phyloP scores from a whole-genome alignment of 2,113 vertebrate species.

The Leucosticte australis region DNA sequence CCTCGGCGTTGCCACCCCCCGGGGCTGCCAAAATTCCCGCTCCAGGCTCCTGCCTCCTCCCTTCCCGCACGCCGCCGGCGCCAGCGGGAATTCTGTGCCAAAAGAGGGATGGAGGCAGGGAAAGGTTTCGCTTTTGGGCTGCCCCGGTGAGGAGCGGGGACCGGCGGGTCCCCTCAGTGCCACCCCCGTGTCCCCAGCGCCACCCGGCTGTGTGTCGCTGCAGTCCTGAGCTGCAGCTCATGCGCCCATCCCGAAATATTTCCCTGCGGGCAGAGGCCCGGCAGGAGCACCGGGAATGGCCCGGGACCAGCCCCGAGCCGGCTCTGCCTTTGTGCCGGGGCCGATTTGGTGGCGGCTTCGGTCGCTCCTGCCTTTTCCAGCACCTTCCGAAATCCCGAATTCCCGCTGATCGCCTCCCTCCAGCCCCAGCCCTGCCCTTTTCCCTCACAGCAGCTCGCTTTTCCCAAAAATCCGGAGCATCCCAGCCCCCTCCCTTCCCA shows the following conservation, averaged over 20 bases:
- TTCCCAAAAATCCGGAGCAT: background rate
- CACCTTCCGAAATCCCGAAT: background rate
- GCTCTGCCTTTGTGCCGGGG: background rate
- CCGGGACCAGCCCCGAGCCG: background rate
- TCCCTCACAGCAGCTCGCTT: background rate
- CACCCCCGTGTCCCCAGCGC: background rate
- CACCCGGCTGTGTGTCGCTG: rapidly evolving
- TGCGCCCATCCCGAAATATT: too few species aligned
- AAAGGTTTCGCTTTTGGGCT: background rate
- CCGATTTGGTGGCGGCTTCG: background rate
- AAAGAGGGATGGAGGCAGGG: background rate
- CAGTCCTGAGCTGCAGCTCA: rapidly evolving
- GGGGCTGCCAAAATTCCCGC: background rate
- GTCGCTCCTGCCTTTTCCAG: background rate
- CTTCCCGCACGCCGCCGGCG: background rate
- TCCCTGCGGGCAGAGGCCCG: background rate
- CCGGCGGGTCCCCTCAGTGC: rapidly evolving
- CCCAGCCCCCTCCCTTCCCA: rapidly evolving
- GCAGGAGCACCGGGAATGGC: background rate
- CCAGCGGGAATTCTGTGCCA: background rate
- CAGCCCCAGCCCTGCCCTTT: background rate
- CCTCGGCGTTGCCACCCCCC: rapidly evolving
- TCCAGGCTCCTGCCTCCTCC: background rate
- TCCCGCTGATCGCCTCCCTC: background rate
- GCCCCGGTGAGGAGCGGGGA: rapidly evolving